Base-by-base conservation (phyloP, 2,888 invertebrate species). In the Lasioglossum pauxillum region DNA sequence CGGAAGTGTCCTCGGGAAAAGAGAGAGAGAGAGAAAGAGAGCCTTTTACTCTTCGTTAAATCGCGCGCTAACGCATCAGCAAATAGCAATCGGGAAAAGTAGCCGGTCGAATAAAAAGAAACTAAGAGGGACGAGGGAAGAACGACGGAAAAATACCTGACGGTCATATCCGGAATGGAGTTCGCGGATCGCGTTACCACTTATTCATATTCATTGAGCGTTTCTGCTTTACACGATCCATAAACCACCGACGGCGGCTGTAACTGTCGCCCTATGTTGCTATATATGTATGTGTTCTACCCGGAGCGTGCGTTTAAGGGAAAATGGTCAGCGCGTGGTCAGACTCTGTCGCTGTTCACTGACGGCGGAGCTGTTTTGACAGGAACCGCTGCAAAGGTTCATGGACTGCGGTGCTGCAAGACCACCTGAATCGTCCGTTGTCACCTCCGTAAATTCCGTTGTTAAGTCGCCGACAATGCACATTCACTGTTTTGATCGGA, bases 181-280 rank as follows among this genome's bases (percentile, higher is more conserved):
- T 16, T 27, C 44, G 74, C 73, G 78, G 82, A 88, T 88, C 84
- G 80, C 77, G 78, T 77, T 60, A 73, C 27, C 88, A 76, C 88
- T 88, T 91, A 88, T 91, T 90, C 91, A 89, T 91, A 91, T 90
- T 91, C 91, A 88, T 88, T 53, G 86, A 53, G 60, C 75, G 84
- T 72, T 46, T 38, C 64, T 49, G 57, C 75, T 88, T 90, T 89
- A 85, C 82, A 82, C 86, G 78, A 82, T 75, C 67, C 91, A 86
- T 90, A 85, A 90, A 86, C 83, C 88, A 79, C 38, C 72, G 31
- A 57, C 64, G 78, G 75, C 4, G 53, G 75, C 74, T 86, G 86
- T 86, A 85, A 91, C 81, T 71, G 75, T 72, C 76, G 71, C 38
- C 53, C 60, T 67, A 46, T 38, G 64, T 19, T 64, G 19, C 19